A percentile compares a stretch with the other conserved stretches of the same genome.
These are phyloP conservation scores for Lasioglossum oenotherae DNA, from an alignment of 2,888 invertebrate genomes.

Conservation along the genomic window DNA sequence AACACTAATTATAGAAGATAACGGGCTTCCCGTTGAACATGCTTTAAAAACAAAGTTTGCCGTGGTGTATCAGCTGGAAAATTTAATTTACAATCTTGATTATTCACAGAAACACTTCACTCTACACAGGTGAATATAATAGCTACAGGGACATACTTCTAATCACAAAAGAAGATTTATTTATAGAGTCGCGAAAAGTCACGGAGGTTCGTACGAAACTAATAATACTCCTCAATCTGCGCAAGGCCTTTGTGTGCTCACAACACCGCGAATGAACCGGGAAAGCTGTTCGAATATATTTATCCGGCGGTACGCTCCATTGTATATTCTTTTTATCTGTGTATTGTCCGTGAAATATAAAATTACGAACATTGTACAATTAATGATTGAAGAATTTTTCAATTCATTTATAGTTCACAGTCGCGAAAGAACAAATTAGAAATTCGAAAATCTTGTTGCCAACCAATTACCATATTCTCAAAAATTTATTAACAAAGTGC, in stretches of 20 bases:
- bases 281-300: conserved; percentile 2
- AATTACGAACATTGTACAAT: neutral
- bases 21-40: neutral
- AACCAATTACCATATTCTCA: neutral
- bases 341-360: neutral
- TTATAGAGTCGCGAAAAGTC: conserved; percentile 3
- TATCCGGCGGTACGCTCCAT: neutral
- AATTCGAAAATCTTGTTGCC: too few species aligned
- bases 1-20: neutral
- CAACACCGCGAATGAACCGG: conserved; percentile 6
- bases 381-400: neutral
- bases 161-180: neutral
- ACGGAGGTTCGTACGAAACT: neutral
- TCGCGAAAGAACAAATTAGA: too few species aligned
- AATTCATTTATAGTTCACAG: neutral
- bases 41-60: neutral
- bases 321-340: neutral
- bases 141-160: neutral
- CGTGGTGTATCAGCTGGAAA: neutral
- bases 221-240: neutral
- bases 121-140: neutral
- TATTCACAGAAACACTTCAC: neutral
- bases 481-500: neutral
- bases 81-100: neutral
- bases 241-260: conserved; percentile 4